phyloP scores from a whole-genome alignment of 2,113 vertebrate species.

The Trogon melanurus region DNA sequence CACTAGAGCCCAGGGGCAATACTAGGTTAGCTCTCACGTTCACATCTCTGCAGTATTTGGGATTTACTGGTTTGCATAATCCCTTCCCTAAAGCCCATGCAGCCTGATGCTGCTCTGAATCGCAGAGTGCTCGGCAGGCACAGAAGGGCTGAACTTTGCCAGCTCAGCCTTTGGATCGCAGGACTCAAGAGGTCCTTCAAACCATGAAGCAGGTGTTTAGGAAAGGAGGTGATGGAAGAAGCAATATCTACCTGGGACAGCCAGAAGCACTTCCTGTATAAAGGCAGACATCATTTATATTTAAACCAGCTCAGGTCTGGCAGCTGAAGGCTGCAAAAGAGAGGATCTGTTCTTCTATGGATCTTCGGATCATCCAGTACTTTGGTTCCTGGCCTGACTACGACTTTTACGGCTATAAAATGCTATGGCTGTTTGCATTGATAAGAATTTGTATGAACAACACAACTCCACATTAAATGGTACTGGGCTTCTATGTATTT shows the following conservation, averaged over 20 bases:
- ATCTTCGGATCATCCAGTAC: not conserved
- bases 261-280: not conserved
- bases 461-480: not conserved
- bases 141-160: not conserved
- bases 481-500: not conserved
- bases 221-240: not conserved
- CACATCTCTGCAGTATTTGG: not conserved
- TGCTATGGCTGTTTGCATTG: not conserved
- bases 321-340: not conserved
- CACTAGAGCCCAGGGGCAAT: not conserved
- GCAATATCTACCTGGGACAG: not conserved
- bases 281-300: not conserved
- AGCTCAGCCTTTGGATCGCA: rapidly evolving
- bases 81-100: not conserved
- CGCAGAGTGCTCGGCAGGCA: rapidly evolving
- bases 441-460: not conserved
- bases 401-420: not conserved
- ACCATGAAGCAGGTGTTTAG: not conserved
- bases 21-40: not conserved
- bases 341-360: not conserved
- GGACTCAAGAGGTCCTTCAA: not conserved
- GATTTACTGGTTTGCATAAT: not conserved
- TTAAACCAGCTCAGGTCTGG: not conserved
- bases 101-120: not conserved
- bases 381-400: not conserved